Base-by-base conservation (phyloP, 64 coral and sea anemone species). In the Montipora efflorescens region DNA sequence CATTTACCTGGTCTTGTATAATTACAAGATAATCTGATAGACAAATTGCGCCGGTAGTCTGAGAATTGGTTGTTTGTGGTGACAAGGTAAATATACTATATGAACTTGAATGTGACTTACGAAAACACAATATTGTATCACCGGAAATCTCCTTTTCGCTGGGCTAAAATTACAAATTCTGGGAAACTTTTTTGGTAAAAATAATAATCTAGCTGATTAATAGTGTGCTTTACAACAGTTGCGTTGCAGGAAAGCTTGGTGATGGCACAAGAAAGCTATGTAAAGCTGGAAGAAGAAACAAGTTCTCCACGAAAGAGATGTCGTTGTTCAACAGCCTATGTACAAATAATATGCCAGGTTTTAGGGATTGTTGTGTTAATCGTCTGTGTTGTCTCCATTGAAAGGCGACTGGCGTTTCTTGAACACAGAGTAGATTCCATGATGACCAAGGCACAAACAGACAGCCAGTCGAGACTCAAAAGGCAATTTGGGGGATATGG, bases 301-400 rank as follows among this genome's bases (percentile, higher is more conserved):
- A 49, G 14, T 78, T 16, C 47, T 18, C 12, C 15, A 12, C 61
- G 61, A 19, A 78, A 8, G 76, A 78, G 46, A 50, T 49, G 76
- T 49, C 47, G 76, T 19, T 78, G 47, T 78, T 49, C 76, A 2
- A 49, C 76, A 16, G 8, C 47, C 16, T 78, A 49, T 19, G 76
- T 78, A 5, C 76, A 78, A 14, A 78, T 78, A 49, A 16, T 16
- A 48, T 78, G 76, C 76, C 76, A 48, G 15, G 5, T 78, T 4
- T 50, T 36, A 6, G 46, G 44, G 1, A 18, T 50, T 3, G 15
- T 78, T 49, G 4, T 78, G 3, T 78, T 78, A 11, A 78, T 78
- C 13, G 14, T 78, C 18, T 78, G 76, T 49, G 76, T 78, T 14
- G 76, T 78, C 16, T 78, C 76, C 7, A 78, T 78, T 13, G 76